Evolutionary conservation across 2,888 invertebrate species (phyloP).

Genomic region (Nebria salina): DNA sequence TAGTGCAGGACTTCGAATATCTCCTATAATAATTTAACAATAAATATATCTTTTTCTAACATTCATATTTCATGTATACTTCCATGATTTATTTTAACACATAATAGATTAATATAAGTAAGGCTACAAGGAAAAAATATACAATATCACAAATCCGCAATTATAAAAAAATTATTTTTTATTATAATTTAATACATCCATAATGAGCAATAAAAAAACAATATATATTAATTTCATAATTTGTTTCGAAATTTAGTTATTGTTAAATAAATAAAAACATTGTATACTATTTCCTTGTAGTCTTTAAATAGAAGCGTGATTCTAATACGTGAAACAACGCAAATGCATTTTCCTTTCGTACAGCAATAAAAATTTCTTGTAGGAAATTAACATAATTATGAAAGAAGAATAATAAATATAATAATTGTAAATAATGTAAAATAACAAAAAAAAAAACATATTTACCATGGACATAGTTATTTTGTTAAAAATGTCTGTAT

Average conservation of each 20-base stretch:
- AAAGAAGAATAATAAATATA: slow-evolving; percentile 43
- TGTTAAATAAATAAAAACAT: not conserved
- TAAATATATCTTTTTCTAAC: slow-evolving; percentile 1
- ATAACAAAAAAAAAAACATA: slow-evolving; percentile 28
- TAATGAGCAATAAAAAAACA: no score
- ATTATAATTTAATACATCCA: no score
- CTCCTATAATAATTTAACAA: not conserved
- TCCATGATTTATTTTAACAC: not conserved
- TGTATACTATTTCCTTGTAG: not conserved
- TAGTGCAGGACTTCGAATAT: not conserved
- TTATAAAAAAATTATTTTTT: not conserved
- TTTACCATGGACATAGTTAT: slow-evolving; percentile 34
- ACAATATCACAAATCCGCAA: not conserved
- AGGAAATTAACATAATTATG: slow-evolving; percentile 47
- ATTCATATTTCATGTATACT: not conserved
- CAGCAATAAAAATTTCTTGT: slow-evolving; percentile 51
- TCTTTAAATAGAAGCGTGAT: not conserved
- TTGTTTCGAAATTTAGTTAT: no score
- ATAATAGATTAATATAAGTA: not conserved
- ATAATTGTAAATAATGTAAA: slow-evolving; percentile 48
- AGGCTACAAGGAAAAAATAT: not conserved
- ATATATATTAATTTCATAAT: no score
- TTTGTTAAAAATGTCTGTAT: slow-evolving; percentile 43
- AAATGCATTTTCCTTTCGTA: slow-evolving; percentile 47
- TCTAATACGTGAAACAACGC: not conserved